Conservation (phyloP, 2,888 invertebrate genomes). For the Chaitophorus viminalis region DNA sequence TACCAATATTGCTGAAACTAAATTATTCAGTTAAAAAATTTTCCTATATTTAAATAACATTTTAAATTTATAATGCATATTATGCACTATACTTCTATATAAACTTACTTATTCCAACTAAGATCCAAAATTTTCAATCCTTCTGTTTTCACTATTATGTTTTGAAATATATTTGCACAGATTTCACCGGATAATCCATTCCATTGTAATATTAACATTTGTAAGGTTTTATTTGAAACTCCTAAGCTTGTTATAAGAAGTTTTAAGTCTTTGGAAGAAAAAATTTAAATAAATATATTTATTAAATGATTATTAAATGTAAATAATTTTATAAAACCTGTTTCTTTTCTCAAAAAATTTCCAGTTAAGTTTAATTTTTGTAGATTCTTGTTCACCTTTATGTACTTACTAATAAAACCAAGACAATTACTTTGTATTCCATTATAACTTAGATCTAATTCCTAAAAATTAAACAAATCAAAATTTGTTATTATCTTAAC, state of each 20-base stretch:
- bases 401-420: no score
- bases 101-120: constrained; percentile 10
- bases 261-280: background rate
- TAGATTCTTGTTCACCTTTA: background rate
- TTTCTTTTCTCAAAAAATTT: background rate
- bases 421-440: background rate
- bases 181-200: background rate
- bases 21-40: no score
- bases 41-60: background rate
- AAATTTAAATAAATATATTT: background rate
- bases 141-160: background rate
- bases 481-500: background rate
- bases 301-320: background rate
- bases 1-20: no score
- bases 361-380: constrained; percentile 26
- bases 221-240: background rate
- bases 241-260: background rate
- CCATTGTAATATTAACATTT: background rate
- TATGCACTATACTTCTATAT: background rate
- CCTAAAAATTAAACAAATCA: background rate
- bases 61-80: background rate
- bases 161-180: background rate
- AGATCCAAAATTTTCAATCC: background rate
- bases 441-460: constrained; percentile 31
- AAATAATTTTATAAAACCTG: background rate